Conservation (phyloP, 2,113 vertebrate genomes). For the Petrocephalus zakoni region DNA sequence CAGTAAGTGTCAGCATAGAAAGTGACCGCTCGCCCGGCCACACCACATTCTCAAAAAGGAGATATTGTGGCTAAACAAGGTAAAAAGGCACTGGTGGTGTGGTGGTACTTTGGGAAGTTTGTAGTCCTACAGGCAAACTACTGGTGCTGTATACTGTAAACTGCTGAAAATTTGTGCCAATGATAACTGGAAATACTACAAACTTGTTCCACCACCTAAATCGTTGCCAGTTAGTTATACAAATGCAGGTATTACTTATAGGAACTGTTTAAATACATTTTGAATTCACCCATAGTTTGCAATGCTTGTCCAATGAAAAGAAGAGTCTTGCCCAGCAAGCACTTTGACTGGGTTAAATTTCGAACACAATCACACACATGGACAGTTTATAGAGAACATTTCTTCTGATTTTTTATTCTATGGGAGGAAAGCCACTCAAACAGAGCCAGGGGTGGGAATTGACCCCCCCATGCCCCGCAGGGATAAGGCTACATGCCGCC, state of each 20-base stretch:
- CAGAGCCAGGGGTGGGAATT: not conserved
- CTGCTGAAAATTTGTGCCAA: not conserved
- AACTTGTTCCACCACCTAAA: not conserved
- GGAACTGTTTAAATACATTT: not conserved
- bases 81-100: not conserved
- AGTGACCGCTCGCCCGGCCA: no score
- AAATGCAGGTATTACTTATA: not conserved
- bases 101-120: no score
- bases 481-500: not conserved
- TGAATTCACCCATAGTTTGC: not conserved
- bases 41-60: not conserved
- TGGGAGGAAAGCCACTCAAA: not conserved
- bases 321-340: not conserved
- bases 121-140: not conserved
- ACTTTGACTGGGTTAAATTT: not conserved
- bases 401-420: not conserved
- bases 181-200: not conserved
- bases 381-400: not conserved
- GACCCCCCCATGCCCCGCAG: not conserved
- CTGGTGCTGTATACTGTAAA: not conserved
- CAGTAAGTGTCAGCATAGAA: not conserved
- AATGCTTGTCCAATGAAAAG: not conserved
- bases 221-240: not conserved
- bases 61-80: not conserved
- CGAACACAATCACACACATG: not conserved